These are phyloP conservation scores for Lepidochitona cinerea DNA, from an alignment of 2,888 invertebrate genomes.

Conservation along the genomic window DNA sequence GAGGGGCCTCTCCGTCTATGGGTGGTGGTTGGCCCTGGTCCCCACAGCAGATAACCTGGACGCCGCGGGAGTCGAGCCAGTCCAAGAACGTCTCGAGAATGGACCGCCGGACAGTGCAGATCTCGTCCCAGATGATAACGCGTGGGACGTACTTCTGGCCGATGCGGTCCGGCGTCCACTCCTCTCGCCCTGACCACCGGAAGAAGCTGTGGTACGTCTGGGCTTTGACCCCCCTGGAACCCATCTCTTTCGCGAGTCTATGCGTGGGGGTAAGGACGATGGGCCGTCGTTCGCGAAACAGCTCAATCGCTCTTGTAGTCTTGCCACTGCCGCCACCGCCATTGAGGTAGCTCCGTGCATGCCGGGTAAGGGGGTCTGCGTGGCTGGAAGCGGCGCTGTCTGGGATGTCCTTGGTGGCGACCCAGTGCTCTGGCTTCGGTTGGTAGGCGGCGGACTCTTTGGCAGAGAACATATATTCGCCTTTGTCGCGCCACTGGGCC, in stretches of 20 bases:
- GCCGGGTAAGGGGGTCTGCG: not conserved
- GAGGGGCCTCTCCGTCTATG: constrained; percentile 6
- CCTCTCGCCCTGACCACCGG: not conserved
- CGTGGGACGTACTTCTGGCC: constrained; percentile 14
- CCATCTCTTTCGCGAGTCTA: constrained; percentile 13
- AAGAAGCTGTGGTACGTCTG: constrained; percentile 11
- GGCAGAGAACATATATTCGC: not conserved
- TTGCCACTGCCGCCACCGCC: not conserved
- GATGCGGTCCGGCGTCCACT: not conserved
- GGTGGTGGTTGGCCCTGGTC: constrained; percentile 20
- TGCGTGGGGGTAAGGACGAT: not conserved
- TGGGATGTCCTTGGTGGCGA: not conserved
- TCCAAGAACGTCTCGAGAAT: constrained; percentile 14
- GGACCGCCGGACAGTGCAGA: not conserved
- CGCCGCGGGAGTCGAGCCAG: constrained; percentile 7
- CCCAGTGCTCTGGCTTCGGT: constrained; percentile 9
- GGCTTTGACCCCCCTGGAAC: not conserved
- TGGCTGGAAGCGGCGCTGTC: not conserved
- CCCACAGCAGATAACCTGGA: constrained; percentile 17
- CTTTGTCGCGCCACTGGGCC: not conserved
- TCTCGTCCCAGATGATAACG: constrained; percentile 6
- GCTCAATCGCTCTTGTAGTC: constrained; percentile 4
- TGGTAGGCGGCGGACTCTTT: not conserved
- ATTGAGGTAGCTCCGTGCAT: not conserved
- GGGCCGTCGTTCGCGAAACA: constrained; percentile 5